phyloP scores from a whole-genome alignment of 2,797 vertebrate species.

The Pangasius sanitwongsei region DNA sequence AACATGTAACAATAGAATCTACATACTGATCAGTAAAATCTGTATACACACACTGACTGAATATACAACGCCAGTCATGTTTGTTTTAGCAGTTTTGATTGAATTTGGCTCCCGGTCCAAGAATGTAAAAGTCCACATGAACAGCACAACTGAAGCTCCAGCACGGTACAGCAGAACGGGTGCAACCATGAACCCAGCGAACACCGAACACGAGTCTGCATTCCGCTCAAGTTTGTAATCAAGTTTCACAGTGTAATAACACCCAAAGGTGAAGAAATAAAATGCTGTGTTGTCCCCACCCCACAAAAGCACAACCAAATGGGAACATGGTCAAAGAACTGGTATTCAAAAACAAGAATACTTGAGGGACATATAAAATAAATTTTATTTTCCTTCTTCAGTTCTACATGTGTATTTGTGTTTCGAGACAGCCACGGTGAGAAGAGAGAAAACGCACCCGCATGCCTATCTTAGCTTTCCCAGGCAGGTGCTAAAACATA shows the following conservation, averaged over 20 bases:
- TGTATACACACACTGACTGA: constrained; percentile 63
- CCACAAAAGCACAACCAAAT: constrained; percentile 29
- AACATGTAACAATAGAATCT: constrained; percentile 42
- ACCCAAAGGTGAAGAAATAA: constrained; percentile 67
- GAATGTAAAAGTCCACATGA: constrained; percentile 75
- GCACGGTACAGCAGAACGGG: constrained; percentile 68
- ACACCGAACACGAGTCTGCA: constrained; percentile 43
- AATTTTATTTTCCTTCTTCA: constrained; percentile 86
- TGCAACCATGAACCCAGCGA: constrained; percentile 66
- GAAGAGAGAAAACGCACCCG: constrained; percentile 76
- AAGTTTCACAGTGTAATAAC: constrained; percentile 78
- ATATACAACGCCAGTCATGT: constrained; percentile 38
- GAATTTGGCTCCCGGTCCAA: constrained; percentile 68
- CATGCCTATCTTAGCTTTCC: constrained; percentile 74
- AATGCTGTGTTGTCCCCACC: constrained; percentile 30
- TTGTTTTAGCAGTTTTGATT: constrained; percentile 45
- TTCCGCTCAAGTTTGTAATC: constrained; percentile 68
- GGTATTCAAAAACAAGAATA: constrained; percentile 82
- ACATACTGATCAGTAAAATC: constrained; percentile 43
- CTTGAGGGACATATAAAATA: constrained; percentile 90
- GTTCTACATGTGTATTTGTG: constrained; percentile 78
- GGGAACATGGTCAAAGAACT: constrained; percentile 69
- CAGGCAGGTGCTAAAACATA: constrained; percentile 72
- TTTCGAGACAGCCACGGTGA: constrained; percentile 79
- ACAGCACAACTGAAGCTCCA: constrained; percentile 76